These are phyloP conservation scores for zebrafish (Danio rerio) DNA, from an alignment of 2,113 vertebrate genomes.

Conservation along the genomic window DNA sequence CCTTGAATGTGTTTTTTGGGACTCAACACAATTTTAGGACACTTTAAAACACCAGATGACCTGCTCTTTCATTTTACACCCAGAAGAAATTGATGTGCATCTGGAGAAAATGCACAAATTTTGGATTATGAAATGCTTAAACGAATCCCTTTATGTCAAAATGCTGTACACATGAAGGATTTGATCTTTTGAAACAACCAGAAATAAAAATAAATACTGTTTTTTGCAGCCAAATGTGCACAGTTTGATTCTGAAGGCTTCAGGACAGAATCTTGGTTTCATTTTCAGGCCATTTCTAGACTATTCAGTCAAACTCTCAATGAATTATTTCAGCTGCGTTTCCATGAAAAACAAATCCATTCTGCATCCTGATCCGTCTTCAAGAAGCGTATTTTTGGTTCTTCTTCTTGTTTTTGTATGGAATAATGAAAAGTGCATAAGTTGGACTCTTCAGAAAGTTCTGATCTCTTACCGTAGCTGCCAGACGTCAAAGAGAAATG, in stretches of 20 bases:
- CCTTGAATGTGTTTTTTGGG: no score
- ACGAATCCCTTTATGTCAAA: background rate
- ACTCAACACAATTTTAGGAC: no score
- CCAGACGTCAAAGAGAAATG: conserved; percentile 50
- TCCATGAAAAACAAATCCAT: background rate
- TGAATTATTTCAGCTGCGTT: background rate
- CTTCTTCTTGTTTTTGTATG: background rate
- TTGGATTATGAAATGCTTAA: background rate
- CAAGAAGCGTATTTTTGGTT: background rate
- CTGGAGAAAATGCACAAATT: background rate
- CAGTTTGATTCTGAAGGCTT: background rate
- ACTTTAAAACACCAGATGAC: no score
- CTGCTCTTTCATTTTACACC: background rate
- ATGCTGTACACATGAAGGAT: no score
- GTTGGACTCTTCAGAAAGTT: background rate
- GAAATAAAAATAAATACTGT: background rate
- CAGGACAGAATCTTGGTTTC: background rate
- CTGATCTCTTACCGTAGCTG: conserved; percentile 61
- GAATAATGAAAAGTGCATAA: background rate
- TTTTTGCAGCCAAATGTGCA: background rate
- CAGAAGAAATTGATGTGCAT: background rate
- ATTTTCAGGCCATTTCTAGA: background rate
- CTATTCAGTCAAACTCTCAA: no score
- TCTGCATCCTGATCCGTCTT: background rate
- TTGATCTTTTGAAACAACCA: background rate